Evolutionary conservation across 2,797 vertebrate species (phyloP).

Genomic region (Protosalanx chinensis): DNA sequence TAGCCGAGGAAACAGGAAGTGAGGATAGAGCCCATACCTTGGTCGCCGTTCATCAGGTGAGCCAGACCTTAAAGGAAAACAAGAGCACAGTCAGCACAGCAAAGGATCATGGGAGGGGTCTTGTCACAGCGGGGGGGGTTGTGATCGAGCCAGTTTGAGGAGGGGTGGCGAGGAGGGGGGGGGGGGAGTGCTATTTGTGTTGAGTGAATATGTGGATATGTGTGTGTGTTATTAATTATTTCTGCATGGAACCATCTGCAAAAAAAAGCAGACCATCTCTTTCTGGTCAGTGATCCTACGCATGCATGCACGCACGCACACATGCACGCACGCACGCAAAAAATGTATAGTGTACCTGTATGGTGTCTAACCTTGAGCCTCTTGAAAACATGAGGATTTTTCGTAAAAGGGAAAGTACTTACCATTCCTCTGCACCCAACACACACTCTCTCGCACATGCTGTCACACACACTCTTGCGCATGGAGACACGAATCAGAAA

Average conservation of each 20-base stretch:
- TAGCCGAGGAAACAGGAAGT: conserved; percentile 88
- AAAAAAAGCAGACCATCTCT: conserved; percentile 35
- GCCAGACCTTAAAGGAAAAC: conserved; percentile 99
- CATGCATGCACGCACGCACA: not conserved
- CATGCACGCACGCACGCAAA: conserved; percentile 1
- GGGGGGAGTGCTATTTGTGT: not conserved
- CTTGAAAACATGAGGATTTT: conserved; percentile 43
- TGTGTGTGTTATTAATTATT: conserved; percentile 21
- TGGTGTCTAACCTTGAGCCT: conserved; percentile 41
- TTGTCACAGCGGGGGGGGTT: conserved; percentile 62
- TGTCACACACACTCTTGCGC: conserved; percentile 4
- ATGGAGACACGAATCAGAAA: not conserved
- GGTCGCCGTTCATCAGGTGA: conserved; percentile 99
- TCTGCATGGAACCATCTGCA: too few species aligned
- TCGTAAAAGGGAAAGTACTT: conserved; percentile 59
- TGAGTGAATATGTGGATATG: conserved; percentile 1
- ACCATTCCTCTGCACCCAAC: conserved; percentile 61
- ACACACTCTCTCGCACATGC: not conserved
- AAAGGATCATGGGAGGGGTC: conserved; percentile 87
- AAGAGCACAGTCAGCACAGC: conserved; percentile 99
- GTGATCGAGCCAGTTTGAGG: conserved; percentile 3
- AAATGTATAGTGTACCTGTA: conserved; percentile 26
- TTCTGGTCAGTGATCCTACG: conserved; percentile 47
- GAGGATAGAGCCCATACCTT: conserved; percentile 88
- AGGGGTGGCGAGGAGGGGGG: conserved; percentile 3